A percentile compares a stretch with the other conserved stretches of the same genome.
phyloP scores from a whole-genome alignment of 1,140 invertebrate genomes.

The Homalodisca vitripennis region DNA sequence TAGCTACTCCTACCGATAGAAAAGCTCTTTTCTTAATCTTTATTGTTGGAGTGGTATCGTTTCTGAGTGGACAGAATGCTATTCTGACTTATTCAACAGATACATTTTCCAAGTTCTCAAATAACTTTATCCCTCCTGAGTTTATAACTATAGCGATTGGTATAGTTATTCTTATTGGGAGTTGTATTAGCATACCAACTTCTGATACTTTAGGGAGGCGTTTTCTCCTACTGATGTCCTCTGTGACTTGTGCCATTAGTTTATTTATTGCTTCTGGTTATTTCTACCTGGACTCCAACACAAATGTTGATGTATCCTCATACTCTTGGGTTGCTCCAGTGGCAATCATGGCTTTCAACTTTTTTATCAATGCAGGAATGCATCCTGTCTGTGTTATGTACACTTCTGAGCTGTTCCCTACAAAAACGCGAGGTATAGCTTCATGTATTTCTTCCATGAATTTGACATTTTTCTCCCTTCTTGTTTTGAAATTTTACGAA shows the following conservation, averaged over 20 bases:
- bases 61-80: slow-evolving; percentile 37
- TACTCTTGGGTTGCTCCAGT: slow-evolving; percentile 31
- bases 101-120: background rate
- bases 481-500: slow-evolving; percentile 74
- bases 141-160: background rate
- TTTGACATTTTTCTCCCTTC: slow-evolving; percentile 46
- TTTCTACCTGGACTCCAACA: background rate
- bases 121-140: slow-evolving; percentile 2
- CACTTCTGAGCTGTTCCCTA: slow-evolving; percentile 36
- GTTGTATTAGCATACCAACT: background rate
- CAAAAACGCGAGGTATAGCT: slow-evolving; percentile 32
- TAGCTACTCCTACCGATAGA: slow-evolving; percentile 32
- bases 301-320: background rate
- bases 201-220: background rate
- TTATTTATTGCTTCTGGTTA: background rate
- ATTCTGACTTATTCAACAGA: slow-evolving; percentile 38
- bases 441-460: slow-evolving; percentile 32
- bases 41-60: slow-evolving; percentile 38
- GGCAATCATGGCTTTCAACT: slow-evolving; percentile 28
- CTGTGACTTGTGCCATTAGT: background rate
- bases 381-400: slow-evolving; percentile 34
- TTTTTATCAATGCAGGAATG: slow-evolving; percentile 34
- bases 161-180: background rate
- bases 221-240: background rate
- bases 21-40: slow-evolving; percentile 37